phyloP scores from a whole-genome alignment of 92 coral and sea anemone genomes.

The Virgularia gustaviana region DNA sequence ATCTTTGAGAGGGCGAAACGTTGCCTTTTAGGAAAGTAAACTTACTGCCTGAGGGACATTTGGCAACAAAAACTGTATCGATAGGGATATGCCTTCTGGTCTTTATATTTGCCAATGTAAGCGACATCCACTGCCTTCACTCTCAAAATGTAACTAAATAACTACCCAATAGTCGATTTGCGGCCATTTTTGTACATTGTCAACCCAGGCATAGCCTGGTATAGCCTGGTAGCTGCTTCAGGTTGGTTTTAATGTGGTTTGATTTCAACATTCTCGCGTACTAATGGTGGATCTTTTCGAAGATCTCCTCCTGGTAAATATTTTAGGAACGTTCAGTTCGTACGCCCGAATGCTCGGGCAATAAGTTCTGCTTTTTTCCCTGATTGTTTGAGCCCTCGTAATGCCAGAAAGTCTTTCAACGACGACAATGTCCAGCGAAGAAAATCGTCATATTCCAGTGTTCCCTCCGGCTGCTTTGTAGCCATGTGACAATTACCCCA shows the following conservation, averaged over 20 bases:
- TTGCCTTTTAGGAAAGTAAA: constrained; percentile 37
- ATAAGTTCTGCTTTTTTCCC: constrained; percentile 43
- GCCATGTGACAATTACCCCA: constrained; percentile 16
- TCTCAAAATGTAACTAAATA: too few relatives aligned
- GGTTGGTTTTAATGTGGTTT: neutral
- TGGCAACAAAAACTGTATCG: neutral
- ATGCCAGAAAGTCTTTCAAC: constrained; percentile 51
- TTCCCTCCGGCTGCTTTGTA: constrained; percentile 25
- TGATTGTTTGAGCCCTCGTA: constrained; percentile 44
- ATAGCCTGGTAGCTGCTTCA: too few relatives aligned
- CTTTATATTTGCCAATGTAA: neutral
- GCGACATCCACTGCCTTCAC: neutral
- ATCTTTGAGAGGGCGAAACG: constrained; percentile 52
- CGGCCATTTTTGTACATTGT: neutral
- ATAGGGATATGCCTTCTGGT: neutral
- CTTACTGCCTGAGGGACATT: constrained; percentile 17
- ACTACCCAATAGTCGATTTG: too few relatives aligned
- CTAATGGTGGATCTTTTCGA: neutral
- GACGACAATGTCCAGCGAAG: constrained; percentile 39
- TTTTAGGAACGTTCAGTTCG: constrained; percentile 27
- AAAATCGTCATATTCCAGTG: constrained; percentile 39
- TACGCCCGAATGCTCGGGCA: constrained; percentile 54
- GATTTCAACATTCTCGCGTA: neutral
- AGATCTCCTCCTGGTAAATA: neutral
- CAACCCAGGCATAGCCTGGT: neutral